Evolutionary conservation across 2,888 invertebrate genomes (phyloP), one percentile per base, ranked within the genome.

Genomic region (Parnassius apollo): DNA sequence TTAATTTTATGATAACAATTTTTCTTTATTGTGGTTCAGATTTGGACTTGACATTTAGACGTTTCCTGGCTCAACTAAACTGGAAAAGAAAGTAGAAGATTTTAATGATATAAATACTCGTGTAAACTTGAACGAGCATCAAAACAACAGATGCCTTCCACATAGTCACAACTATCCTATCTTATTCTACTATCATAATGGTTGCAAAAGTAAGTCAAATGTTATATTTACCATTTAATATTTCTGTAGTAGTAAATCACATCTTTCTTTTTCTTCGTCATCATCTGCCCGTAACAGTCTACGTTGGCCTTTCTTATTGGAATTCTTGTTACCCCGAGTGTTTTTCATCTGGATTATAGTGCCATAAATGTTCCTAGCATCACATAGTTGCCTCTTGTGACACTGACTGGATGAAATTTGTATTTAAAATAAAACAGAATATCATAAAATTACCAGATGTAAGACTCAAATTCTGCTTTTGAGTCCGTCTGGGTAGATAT

Each of bases 121-220:
- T 54, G 35, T 45, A 49, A 9, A 52, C 48, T 42, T 50, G 60
- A 51, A 55, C 55, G 42, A 61, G 52, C 66, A 81, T 81, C 83
- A 85, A 67, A 78, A 66, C 68, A 69, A 69, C 71, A 75, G 69
- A 73, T 75, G 69, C 70, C 66, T 53, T 67, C 73, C 74, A 78
- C 82, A 83, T 80, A 84, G 84, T 82, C 78, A 75, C 80, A 77
- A 73, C 73, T 76, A 71, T 71, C 73, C 52, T 60, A 63, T 62
- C 58, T 57, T 68, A 49, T 55, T 18, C 42, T 2, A 54, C n/a
- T n/a, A 59, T 69, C 75, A 85, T 81, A 75, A 87, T 87, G 87
- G 76, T 83, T 78, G 85, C 80, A 76, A 87, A 87, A 87, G 87
- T 86, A 80, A 80, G 42, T 25, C 11, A 12, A 13, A 48, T 48